Percentiles rank a stretch among this genome's conserved stretches.
Evolutionary conservation across 2,797 vertebrate genomes (phyloP).

Genomic region (Premnoplex brunnescens): DNA sequence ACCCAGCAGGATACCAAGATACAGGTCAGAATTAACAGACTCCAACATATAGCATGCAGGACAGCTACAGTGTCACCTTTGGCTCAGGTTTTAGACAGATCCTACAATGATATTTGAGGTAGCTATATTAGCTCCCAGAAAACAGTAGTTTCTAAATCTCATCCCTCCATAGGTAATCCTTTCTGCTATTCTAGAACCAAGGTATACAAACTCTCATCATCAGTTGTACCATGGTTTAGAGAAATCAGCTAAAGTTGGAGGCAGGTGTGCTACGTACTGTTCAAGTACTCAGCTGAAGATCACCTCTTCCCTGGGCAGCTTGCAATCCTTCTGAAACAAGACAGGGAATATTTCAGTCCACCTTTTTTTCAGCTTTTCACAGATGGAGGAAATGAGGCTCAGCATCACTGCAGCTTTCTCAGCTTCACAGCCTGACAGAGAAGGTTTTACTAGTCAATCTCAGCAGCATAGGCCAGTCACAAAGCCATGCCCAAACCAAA

Average conservation of each 20-base stretch:
- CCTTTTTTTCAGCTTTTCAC: background rate
- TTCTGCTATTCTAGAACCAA: background rate
- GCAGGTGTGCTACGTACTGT: fast-evolving
- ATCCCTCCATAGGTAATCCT: background rate
- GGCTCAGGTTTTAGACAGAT: background rate
- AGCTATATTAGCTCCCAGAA: background rate
- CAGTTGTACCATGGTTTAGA: background rate
- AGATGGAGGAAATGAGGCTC: background rate
- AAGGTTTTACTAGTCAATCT: background rate
- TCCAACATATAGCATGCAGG: fast-evolving
- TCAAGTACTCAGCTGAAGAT: background rate
- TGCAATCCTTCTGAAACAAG: background rate
- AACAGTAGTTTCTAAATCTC: background rate
- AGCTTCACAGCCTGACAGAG: background rate
- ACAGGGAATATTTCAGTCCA: background rate
- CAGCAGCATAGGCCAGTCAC: background rate
- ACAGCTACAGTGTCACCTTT: background rate
- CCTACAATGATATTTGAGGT: background rate
- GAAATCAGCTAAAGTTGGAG: background rate
- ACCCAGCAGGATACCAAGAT: background rate
- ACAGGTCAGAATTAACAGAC: background rate
- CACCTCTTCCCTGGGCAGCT: background rate
- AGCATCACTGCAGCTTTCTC: background rate
- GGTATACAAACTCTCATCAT: background rate
- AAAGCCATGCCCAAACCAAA: background rate